Evolutionary conservation across 1,140 invertebrate genomes (phyloP).

Genomic region (Drosophila serrata): DNA sequence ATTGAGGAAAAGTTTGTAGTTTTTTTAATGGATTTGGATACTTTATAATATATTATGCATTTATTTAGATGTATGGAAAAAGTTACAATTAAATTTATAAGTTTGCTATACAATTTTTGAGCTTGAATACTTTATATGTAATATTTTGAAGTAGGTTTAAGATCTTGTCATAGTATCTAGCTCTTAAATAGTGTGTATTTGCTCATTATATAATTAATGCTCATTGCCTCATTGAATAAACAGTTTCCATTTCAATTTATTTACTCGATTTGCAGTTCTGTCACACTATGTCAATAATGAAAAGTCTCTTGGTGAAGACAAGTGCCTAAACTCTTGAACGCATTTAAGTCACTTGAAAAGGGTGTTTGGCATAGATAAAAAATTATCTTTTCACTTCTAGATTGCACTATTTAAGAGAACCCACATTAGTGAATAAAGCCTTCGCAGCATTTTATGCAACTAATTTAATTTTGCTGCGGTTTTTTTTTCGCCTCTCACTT

Average conservation of each 20-base stretch:
- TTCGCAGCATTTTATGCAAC: slow-evolving; percentile 43
- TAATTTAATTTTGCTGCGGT: slow-evolving; percentile 53
- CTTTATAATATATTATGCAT: neutral
- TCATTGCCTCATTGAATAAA: slow-evolving; percentile 47
- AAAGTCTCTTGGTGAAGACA: slow-evolving; percentile 2
- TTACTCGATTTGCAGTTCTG: slow-evolving; percentile 28
- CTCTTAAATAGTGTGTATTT: neutral
- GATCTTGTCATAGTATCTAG: neutral
- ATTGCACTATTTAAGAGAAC: slow-evolving; percentile 11
- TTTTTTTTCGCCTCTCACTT: slow-evolving; percentile 7
- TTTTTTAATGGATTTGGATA: slow-evolving; percentile 4
- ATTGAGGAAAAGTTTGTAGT: neutral
- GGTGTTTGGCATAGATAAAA: slow-evolving; percentile 14
- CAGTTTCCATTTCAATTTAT: slow-evolving; percentile 45
- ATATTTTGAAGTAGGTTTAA: too few relatives aligned
- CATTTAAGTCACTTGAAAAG: slow-evolving; percentile 1
- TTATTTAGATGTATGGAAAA: too few relatives aligned
- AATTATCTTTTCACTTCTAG: slow-evolving; percentile 3
- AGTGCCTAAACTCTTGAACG: slow-evolving; percentile 1
- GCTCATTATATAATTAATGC: slow-evolving; percentile 17
- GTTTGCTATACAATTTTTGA: neutral
- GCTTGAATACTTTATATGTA: too few relatives aligned
- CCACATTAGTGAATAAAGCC: slow-evolving; percentile 27
- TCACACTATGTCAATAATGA: slow-evolving; percentile 21
- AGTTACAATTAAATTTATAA: neutral